Percentiles rank a stretch among this genome's conserved stretches.
phyloP scores from a whole-genome alignment of 2,888 invertebrate species.

The Girardia tigrina region DNA sequence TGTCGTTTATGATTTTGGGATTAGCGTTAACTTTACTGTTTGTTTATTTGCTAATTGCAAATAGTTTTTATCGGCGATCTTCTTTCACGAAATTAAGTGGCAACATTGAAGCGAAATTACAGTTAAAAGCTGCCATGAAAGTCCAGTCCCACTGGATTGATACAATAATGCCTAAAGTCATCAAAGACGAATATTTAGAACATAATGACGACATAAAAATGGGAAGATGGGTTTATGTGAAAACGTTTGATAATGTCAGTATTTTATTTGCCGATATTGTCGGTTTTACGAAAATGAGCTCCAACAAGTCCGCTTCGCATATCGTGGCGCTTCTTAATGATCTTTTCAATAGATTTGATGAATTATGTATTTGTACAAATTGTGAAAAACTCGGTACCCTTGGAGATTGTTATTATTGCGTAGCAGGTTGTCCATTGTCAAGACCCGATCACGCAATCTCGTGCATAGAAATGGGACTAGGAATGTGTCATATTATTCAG shows the following conservation, averaged over 20 bases:
- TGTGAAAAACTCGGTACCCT: conserved; percentile 93
- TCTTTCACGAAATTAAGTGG: conserved; percentile 18
- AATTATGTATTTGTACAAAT: conserved; percentile 69
- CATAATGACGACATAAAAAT: background rate
- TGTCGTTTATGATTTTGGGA: background rate
- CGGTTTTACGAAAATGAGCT: conserved; percentile 90
- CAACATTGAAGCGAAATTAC: background rate
- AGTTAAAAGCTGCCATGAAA: background rate
- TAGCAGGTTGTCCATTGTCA: conserved; percentile 77
- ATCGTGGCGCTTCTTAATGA: conserved; percentile 56
- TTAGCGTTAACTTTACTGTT: background rate
- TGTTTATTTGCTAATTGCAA: background rate
- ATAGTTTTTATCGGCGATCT: background rate
- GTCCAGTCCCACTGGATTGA: conserved; percentile 9
- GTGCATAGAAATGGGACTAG: conserved; percentile 88
- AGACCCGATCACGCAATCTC: conserved; percentile 77
- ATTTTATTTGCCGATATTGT: conserved; percentile 93
- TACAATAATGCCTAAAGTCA: background rate
- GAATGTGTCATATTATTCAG: conserved; percentile 64
- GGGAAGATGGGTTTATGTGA: conserved; percentile 28
- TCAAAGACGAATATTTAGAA: conserved; percentile 16
- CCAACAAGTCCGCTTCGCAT: conserved; percentile 85
- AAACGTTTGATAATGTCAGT: conserved; percentile 69
- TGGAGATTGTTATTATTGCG: conserved; percentile 77
- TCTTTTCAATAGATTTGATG: conserved; percentile 58